Percentiles rank a stretch among this genome's conserved stretches.
Evolutionary conservation across 2,113 vertebrate genomes (phyloP).

Genomic region (Arothron firmamentum): DNA sequence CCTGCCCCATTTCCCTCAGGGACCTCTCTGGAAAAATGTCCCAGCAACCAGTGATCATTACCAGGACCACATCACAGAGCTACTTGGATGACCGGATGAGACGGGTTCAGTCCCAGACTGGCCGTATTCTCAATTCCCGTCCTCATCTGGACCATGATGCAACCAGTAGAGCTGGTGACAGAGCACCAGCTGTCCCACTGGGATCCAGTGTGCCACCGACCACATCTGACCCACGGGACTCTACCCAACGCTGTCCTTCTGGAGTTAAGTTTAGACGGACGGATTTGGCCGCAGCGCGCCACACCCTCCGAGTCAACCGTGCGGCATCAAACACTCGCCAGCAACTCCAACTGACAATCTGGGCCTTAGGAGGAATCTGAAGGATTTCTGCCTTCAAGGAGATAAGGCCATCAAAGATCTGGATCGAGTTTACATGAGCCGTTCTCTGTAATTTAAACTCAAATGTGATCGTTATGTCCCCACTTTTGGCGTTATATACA

Average conservation of each 20-base stretch:
- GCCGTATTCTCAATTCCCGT: background rate
- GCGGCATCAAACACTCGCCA: slow-evolving; percentile 37
- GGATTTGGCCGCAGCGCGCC: slow-evolving; percentile 49
- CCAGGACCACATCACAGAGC: slow-evolving; percentile 44
- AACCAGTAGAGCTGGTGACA: slow-evolving; percentile 35
- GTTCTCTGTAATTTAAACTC: background rate
- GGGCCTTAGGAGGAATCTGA: slow-evolving; percentile 4
- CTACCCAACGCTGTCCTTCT: slow-evolving; percentile 51
- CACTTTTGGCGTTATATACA: too few relatives aligned
- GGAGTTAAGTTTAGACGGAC: slow-evolving; percentile 66
- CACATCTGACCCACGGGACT: slow-evolving; percentile 59
- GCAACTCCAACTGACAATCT: slow-evolving; percentile 25
- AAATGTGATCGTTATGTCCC: background rate
- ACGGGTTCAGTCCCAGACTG: slow-evolving; percentile 35
- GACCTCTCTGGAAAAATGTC: slow-evolving; percentile 29
- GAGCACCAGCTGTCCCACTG: slow-evolving; percentile 56
- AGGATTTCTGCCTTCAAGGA: slow-evolving; percentile 5
- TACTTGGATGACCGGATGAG: slow-evolving; percentile 38
- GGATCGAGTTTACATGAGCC: too few relatives aligned
- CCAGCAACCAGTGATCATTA: slow-evolving; percentile 43
- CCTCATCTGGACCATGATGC: slow-evolving; percentile 29
- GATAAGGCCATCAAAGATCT: slow-evolving; percentile 5
- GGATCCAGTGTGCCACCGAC: slow-evolving; percentile 52
- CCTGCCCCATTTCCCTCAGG: slow-evolving; percentile 32
- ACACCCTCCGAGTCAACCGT: slow-evolving; percentile 60